These are phyloP conservation scores for Erythrolamprus reginae DNA, from an alignment of 2,113 vertebrate species.

Conservation along the genomic window DNA sequence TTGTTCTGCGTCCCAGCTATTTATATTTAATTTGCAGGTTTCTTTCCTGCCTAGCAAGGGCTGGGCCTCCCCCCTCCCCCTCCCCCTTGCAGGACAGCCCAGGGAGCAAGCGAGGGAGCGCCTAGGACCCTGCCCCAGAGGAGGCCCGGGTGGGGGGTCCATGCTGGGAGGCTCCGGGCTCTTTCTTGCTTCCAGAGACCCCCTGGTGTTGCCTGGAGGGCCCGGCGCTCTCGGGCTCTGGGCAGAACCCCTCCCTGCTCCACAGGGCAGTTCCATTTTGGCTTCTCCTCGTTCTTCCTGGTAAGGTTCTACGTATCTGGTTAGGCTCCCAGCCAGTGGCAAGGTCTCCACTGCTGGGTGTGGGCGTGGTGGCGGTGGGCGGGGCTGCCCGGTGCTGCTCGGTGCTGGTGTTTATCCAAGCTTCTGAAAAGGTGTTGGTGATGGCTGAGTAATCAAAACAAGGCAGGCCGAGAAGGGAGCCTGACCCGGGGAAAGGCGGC, in stretches of 20 bases:
- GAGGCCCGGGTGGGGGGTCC: not conserved
- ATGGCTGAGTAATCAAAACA: constrained; percentile 35
- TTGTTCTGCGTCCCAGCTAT: not conserved
- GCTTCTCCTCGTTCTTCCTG: not conserved
- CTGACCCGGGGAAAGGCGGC: constrained; percentile 15
- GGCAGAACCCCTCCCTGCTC: not conserved
- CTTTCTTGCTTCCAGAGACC: not conserved
- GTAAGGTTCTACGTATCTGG: not conserved
- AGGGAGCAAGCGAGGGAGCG: no score
- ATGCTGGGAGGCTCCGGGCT: not conserved
- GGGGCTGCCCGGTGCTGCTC: not conserved
- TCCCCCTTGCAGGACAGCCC: not conserved
- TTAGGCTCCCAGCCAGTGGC: not conserved
- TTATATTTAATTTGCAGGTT: not conserved
- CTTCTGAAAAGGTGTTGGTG: not conserved
- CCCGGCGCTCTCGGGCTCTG: not conserved
- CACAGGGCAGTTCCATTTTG: not conserved
- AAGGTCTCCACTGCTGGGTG: not conserved
- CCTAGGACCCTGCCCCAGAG: not conserved
- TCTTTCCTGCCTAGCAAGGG: not conserved
- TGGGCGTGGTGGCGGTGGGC: not conserved
- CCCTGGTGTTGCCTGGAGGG: not conserved
- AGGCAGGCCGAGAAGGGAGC: constrained; percentile 16
- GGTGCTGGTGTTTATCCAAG: not conserved
- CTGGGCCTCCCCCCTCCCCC: no score